phyloP scores from a whole-genome alignment of 2,113 vertebrate species.

The Epinephelus cyanopodus region DNA sequence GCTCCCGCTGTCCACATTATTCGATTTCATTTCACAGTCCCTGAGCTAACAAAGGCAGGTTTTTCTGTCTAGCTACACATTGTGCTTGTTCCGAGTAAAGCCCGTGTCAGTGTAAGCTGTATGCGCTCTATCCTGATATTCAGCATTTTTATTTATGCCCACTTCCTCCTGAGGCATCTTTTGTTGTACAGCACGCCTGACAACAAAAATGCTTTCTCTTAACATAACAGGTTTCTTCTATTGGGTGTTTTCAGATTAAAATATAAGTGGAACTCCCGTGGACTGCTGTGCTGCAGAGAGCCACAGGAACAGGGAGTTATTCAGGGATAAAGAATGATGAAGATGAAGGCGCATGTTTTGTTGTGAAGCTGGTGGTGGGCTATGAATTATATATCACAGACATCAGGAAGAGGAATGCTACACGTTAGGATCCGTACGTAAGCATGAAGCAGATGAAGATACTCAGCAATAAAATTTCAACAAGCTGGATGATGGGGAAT shows the following conservation, averaged over 20 bases:
- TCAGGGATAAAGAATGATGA: slow-evolving; percentile 20
- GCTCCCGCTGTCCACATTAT: slow-evolving; percentile 73
- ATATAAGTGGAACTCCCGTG: slow-evolving; percentile 19
- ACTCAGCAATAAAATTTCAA: slow-evolving; percentile 11
- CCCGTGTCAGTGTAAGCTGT: slow-evolving; percentile 51
- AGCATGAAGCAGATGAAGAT: slow-evolving; percentile 3
- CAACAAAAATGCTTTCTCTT: slow-evolving; percentile 56
- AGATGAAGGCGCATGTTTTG: slow-evolving; percentile 42
- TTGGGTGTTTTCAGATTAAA: slow-evolving; percentile 46
- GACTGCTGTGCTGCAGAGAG: slow-evolving; percentile 11
- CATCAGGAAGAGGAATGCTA: slow-evolving; percentile 23
- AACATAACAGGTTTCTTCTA: slow-evolving; percentile 26
- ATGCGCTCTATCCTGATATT: slow-evolving; percentile 53
- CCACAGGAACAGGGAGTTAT: slow-evolving; percentile 17
- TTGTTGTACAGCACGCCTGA: slow-evolving; percentile 51
- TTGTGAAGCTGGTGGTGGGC: slow-evolving; percentile 38
- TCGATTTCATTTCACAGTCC: slow-evolving; percentile 77
- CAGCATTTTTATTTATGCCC: slow-evolving; percentile 68
- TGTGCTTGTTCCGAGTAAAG: slow-evolving; percentile 63
- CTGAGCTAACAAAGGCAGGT: slow-evolving; percentile 75
- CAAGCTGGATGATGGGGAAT: neutral
- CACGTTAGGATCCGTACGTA: slow-evolving; percentile 11
- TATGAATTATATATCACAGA: slow-evolving; percentile 63
- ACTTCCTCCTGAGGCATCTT: slow-evolving; percentile 54
- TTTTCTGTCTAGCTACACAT: slow-evolving; percentile 66